Evolutionary conservation across 2,888 invertebrate genomes (phyloP), one percentile per base, ranked within the genome.

Genomic region (Leptura quadrifasciata): DNA sequence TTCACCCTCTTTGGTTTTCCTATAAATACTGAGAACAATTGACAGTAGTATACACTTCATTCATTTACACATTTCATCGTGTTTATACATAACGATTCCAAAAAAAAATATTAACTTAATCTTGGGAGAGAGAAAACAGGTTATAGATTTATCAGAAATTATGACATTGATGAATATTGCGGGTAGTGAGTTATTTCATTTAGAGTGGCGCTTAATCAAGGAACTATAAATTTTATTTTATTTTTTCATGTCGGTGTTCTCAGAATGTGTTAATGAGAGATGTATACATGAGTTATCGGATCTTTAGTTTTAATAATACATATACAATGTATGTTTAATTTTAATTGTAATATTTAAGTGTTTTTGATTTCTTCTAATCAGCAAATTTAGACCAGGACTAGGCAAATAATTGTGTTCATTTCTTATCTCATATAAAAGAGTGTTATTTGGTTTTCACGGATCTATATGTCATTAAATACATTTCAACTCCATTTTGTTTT

Each of bases 161-260:
- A 47, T n/a, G 47, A 47, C 47, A 47, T 15, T 47, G 47, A 47
- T 47, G 47, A 15, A 47, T 47, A 12, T 47, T 47, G 47, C 17
- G 12, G n/a, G 4, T 0, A 12, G n/a, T 47, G n/a, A 1, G n/a
- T 47, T 15, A 47, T 47, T n/a, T 47, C n/a, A 47, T 47, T 12
- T 39, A 47, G 15, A 47, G 47, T n/a, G n/a, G n/a, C n/a, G 47
- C n/a, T 47, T n/a, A n/a, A 47, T 47, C 47, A n/a, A 47, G n/a
- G 2, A 5, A 47, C n/a, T 47, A 47, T 47, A 47, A n/a, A 47
- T 47, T 47, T 15, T 2, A 47, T n/a, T 10, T 39, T 39, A 12
- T 47, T 47, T 47, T 15, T n/a, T 47, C 47, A 47, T 0, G 1
- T 47, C 2, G 15, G 0, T 4, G 47, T 47, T 47, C n/a, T n/a